Conservation (phyloP, 2,888 invertebrate species). For the Escarpia spicata region DNA sequence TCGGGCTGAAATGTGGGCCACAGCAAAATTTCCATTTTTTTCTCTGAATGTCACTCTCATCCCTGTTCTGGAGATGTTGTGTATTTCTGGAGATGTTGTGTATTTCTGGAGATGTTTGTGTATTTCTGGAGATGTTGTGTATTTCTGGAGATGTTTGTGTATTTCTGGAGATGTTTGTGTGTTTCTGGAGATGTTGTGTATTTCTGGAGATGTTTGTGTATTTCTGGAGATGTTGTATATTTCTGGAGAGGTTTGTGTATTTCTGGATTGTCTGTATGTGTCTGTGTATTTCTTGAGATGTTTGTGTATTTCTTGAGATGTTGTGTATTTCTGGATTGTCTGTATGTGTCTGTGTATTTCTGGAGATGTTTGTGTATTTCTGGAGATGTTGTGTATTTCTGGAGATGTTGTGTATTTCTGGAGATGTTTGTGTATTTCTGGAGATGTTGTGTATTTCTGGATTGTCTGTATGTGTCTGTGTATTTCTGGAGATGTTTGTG, state of each 20-base stretch:
- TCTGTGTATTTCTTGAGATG: not conserved
- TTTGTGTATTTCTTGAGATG: not conserved
- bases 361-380: not conserved
- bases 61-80: not conserved
- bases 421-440: not conserved
- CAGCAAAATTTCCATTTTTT: no score
- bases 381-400: not conserved
- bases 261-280: not conserved
- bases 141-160: not conserved
- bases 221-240: not conserved
- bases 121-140: not conserved
- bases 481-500: not conserved
- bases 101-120: not conserved
- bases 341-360: not conserved
- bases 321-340: not conserved
- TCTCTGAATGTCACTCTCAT: no score
- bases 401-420: not conserved
- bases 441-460: not conserved
- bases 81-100: not conserved
- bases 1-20: no score
- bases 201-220: not conserved
- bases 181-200: not conserved
- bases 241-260: not conserved
- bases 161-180: not conserved
- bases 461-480: not conserved